phyloP scores from a whole-genome alignment of 2,113 vertebrate genomes.

The Pongo abelii region DNA sequence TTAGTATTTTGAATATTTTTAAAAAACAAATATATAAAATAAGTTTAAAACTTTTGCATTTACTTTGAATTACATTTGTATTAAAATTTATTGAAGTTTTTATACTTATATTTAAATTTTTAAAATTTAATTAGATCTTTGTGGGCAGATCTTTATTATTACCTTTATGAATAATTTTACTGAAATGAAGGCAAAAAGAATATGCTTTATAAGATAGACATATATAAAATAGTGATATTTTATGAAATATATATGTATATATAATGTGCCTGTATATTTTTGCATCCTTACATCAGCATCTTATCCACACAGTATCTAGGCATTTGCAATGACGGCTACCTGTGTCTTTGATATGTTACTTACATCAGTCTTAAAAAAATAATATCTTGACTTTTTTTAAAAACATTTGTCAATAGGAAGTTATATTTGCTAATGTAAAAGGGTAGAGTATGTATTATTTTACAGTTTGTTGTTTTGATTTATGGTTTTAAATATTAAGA shows the following conservation, averaged over 20 bases:
- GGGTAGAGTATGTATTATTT: not conserved
- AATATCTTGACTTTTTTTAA: not conserved
- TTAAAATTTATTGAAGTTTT: not conserved
- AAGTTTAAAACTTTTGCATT: not conserved
- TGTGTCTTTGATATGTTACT: not conserved
- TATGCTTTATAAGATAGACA: not conserved
- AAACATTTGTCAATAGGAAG: not conserved
- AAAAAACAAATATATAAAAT: not conserved
- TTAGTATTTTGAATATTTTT: not conserved
- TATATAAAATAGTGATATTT: not conserved
- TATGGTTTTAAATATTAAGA: not conserved
- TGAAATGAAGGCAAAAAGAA: not conserved
- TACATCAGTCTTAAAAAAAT: not conserved
- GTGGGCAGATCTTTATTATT: not conserved
- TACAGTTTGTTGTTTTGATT: not conserved
- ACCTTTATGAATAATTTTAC: not conserved
- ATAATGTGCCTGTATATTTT: not conserved
- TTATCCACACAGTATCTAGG: not conserved
- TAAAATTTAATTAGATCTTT: not conserved
- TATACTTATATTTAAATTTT: not conserved
- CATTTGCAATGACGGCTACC: not conserved
- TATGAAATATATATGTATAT: not conserved
- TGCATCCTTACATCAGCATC: not conserved
- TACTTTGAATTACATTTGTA: not conserved
- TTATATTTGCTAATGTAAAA: not conserved